Evolutionary conservation across 2,888 invertebrate species (phyloP).

Genomic region (Limenitis camilla): DNA sequence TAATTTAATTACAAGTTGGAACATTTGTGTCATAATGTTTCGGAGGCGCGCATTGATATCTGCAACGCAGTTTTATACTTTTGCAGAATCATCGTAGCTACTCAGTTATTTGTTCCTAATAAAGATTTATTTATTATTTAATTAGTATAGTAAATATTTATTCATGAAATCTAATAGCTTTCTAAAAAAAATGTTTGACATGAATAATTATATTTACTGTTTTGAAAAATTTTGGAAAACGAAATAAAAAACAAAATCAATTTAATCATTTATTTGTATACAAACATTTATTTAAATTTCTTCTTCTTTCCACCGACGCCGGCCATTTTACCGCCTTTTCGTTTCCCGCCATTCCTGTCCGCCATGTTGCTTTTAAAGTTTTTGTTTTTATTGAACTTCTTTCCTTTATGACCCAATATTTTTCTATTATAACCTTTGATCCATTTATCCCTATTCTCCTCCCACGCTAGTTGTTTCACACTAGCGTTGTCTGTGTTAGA

Average conservation of each 20-base stretch:
- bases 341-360: constrained; percentile 45
- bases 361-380: constrained; percentile 31
- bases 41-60: no score
- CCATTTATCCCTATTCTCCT: constrained; percentile 80
- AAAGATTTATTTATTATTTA: no score
- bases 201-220: background rate
- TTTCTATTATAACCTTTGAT: constrained; percentile 73
- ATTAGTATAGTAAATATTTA: no score
- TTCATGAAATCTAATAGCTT: no score
- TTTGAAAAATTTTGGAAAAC: background rate
- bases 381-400: constrained; percentile 30
- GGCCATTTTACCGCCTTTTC: constrained; percentile 38
- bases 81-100: no score
- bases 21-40: no score
- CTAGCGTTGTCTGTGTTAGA: constrained; percentile 86
- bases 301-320: constrained; percentile 52
- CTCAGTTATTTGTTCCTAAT: no score
- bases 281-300: constrained; percentile 40
- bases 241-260: constrained; percentile 13
- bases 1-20: no score
- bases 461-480: constrained; percentile 87
- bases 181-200: no score
- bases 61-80: no score
- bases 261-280: constrained; percentile 18
- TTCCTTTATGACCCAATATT: constrained; percentile 47